Percentiles rank a stretch among this genome's conserved stretches.
Evolutionary conservation across 1,140 invertebrate genomes (phyloP).

Genomic region (Hylaeus anthracinus): DNA sequence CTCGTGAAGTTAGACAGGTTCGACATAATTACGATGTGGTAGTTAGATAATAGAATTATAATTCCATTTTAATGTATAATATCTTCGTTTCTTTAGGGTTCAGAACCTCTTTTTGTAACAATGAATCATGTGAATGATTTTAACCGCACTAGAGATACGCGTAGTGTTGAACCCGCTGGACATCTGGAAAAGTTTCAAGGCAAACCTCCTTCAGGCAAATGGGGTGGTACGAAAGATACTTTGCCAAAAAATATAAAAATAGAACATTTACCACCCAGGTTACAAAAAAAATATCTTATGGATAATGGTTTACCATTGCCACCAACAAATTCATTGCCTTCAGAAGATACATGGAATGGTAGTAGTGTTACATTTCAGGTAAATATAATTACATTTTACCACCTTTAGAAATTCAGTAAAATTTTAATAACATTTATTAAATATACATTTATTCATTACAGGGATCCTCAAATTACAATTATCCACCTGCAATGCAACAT

Average conservation of each 20-base stretch:
- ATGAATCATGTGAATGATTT: constrained; percentile 72
- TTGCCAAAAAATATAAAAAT: constrained; percentile 76
- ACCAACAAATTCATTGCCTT: constrained; percentile 66
- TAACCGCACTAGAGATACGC: constrained; percentile 80
- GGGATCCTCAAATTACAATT: constrained; percentile 67
- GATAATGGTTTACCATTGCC: constrained; percentile 78
- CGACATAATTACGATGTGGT: constrained; percentile 5
- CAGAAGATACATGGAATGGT: constrained; percentile 81
- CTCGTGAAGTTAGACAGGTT: constrained; percentile 73
- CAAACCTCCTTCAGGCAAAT: constrained; percentile 82
- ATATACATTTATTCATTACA: constrained; percentile 40
- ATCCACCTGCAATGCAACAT: constrained; percentile 70
- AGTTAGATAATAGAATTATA: background rate
- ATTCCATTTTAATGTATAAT: background rate
- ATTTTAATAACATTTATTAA: background rate
- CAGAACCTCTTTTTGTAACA: constrained; percentile 79
- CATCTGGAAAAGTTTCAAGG: constrained; percentile 79
- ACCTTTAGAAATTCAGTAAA: background rate
- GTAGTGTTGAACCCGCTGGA: constrained; percentile 81
- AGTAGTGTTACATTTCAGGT: constrained; percentile 80
- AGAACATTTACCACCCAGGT: constrained; percentile 81
- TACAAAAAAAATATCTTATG: constrained; percentile 80
- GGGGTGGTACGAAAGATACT: constrained; percentile 74
- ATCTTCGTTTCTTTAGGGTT: constrained; percentile 74
- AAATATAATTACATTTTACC: constrained; percentile 29